Evolutionary conservation across 2,113 vertebrate genomes (phyloP).

Genomic region (Anoplopoma fimbria): DNA sequence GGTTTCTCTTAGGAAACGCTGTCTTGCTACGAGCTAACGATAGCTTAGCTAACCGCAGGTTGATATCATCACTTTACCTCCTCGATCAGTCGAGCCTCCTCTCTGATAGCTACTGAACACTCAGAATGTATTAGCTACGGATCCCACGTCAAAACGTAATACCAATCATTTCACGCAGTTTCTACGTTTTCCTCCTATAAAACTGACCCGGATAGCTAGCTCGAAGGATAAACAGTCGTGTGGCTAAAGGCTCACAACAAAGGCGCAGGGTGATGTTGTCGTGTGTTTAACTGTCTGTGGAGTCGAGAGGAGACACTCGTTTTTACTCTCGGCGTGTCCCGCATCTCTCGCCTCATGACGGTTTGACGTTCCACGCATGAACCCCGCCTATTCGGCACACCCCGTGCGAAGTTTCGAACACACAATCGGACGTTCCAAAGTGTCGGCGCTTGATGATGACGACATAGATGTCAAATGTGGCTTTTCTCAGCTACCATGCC

Average conservation of each 20-base stretch:
- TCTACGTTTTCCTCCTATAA: not conserved
- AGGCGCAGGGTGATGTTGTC: conserved; percentile 67
- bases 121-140: not conserved
- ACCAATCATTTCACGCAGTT: conserved; percentile 11
- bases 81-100: conserved; percentile 38
- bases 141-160: conserved; percentile 67
- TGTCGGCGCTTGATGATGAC: conserved; percentile 51
- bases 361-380: accelerated
- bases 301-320: not conserved
- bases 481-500: conserved; percentile 27
- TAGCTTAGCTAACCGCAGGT: conserved; percentile 17
- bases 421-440: accelerated
- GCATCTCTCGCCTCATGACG: accelerated
- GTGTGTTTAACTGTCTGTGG: not conserved
- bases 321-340: not conserved
- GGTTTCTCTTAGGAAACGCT: not conserved
- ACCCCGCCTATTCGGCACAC: conserved; percentile 4
- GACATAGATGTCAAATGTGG: conserved; percentile 3
- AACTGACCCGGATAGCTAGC: not conserved
- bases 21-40: not conserved
- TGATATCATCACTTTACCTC: conserved; percentile 59
- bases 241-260: conserved; percentile 68
- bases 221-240: conserved; percentile 5
- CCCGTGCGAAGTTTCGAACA: accelerated
- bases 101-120: not conserved